Conservation (phyloP, 2,797 vertebrate genomes). For the Parauchenoglanis punctatus region DNA sequence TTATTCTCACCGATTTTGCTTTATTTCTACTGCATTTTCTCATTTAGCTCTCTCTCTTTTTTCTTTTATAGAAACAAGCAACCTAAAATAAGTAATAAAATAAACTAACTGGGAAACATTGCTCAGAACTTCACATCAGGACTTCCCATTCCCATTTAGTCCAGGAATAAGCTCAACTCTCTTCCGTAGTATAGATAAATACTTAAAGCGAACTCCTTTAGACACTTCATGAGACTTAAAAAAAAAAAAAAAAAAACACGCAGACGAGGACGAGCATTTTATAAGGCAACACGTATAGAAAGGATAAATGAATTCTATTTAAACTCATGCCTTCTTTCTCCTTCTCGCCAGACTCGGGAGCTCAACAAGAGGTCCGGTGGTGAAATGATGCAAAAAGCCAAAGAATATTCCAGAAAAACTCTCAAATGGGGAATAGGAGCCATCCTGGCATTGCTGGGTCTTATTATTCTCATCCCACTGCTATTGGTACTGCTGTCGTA, state of each 20-base stretch:
- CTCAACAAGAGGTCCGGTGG: slow-evolving; percentile 24
- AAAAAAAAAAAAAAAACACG: not conserved
- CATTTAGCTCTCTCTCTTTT: too few species aligned
- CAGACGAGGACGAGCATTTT: not conserved
- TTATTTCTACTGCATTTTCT: too few species aligned
- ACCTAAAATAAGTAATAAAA: too few species aligned
- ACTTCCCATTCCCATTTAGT: too few species aligned
- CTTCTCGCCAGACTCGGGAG: slow-evolving; percentile 70
- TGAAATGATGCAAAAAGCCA: rapidly evolving
- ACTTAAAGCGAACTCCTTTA: too few species aligned
- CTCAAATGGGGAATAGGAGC: slow-evolving; percentile 67
- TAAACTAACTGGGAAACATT: too few species aligned
- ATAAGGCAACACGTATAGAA: not conserved
- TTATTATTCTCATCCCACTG: slow-evolving; percentile 61
- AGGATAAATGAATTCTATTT: not conserved
- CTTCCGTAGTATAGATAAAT: too few species aligned
- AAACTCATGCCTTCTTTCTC: not conserved
- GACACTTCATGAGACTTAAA: too few species aligned
- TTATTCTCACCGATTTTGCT: too few species aligned
- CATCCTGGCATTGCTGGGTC: slow-evolving; percentile 63
- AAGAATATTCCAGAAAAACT: slow-evolving; percentile 58
- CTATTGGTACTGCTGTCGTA: slow-evolving; percentile 75
- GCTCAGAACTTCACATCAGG: too few species aligned
- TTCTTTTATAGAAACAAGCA: too few species aligned
- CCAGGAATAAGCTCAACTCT: too few species aligned